phyloP scores from a whole-genome alignment of 23 tunicate species.

The Pegea sp. region DNA sequence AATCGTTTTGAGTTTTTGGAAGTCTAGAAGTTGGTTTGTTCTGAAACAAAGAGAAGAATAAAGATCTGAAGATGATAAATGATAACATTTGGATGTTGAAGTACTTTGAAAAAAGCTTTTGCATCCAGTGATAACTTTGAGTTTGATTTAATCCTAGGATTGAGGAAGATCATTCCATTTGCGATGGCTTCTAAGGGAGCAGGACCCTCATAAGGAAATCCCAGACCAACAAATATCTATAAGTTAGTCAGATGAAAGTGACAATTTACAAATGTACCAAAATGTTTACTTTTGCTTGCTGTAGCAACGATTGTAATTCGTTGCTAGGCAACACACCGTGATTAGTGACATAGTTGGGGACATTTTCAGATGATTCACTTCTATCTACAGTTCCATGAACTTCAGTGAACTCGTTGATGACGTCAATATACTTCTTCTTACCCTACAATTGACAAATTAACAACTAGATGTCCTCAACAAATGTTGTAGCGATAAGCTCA shows the following conservation, averaged over 20 bases:
- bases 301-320: constrained; percentile 40
- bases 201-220: constrained; percentile 95
- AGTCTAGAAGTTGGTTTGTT: constrained; percentile 48
- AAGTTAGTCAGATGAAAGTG: background rate
- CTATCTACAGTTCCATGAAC: constrained; percentile 52
- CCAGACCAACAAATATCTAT: constrained; percentile 70
- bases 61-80: too few species aligned
- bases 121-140: constrained; percentile 7
- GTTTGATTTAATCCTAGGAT: constrained; percentile 12
- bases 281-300: constrained; percentile 30
- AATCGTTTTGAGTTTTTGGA: constrained; percentile 55
- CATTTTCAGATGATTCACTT: background rate
- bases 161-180: constrained; percentile 70
- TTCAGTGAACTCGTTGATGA: constrained; percentile 15
- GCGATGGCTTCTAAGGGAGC: constrained; percentile 96
- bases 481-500: too few species aligned
- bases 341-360: constrained; percentile 44
- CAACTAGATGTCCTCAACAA: too few species aligned
- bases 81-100: background rate
- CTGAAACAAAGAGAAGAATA: constrained; percentile 19
- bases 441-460: too few species aligned
- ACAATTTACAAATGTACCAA: background rate
- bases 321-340: constrained; percentile 68
- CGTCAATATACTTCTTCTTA: constrained; percentile 22
- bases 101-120: constrained; percentile 29